Percentiles rank a stretch among this genome's conserved stretches.
phyloP scores from a whole-genome alignment of 2,797 vertebrate genomes.

The Nasua narica region DNA sequence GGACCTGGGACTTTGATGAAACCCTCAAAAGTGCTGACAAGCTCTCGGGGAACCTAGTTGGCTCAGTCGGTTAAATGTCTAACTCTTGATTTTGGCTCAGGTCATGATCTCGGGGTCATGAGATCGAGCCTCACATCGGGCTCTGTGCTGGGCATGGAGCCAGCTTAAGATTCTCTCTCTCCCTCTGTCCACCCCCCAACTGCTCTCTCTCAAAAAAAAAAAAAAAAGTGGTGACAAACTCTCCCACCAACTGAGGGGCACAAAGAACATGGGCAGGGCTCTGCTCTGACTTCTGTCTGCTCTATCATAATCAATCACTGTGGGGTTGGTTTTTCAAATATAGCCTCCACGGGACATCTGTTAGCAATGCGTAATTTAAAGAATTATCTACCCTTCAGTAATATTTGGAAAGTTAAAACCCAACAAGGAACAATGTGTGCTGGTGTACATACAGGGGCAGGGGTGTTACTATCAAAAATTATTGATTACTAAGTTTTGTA shows the following conservation, averaged over 20 bases:
- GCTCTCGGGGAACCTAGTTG: background rate
- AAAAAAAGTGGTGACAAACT: background rate
- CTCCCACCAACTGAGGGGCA: background rate
- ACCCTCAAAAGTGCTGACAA: background rate
- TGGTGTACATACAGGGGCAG: rapidly evolving
- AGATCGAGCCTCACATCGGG: rapidly evolving
- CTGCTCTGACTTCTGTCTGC: no score
- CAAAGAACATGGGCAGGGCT: background rate
- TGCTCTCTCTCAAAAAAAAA: background rate
- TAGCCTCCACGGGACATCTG: background rate
- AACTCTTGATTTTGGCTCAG: background rate
- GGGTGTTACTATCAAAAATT: background rate
- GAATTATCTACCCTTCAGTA: background rate
- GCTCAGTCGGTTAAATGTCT: background rate
- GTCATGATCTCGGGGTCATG: background rate
- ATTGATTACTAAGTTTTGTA: background rate
- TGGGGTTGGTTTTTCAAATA: background rate
- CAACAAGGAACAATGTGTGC: background rate
- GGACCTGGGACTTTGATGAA: background rate
- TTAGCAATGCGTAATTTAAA: background rate
- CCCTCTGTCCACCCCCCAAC: background rate
- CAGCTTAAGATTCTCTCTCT: background rate
- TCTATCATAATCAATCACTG: background rate
- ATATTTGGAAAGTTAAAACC: background rate
- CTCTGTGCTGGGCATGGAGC: background rate